Evolutionary conservation across 2,113 vertebrate species (phyloP).

Genomic region (Ailurus styani): DNA sequence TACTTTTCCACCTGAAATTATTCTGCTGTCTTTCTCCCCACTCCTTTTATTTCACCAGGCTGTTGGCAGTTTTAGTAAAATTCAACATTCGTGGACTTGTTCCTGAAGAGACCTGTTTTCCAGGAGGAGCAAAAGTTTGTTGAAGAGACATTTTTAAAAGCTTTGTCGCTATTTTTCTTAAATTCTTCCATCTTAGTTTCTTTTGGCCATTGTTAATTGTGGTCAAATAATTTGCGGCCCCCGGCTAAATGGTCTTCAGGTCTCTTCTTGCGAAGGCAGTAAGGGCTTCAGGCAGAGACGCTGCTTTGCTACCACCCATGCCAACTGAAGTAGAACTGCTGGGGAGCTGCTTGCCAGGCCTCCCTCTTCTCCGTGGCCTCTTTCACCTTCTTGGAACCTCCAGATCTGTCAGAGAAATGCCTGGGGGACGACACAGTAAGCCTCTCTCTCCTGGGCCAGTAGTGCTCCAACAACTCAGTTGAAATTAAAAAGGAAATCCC

Average conservation of each 20-base stretch:
- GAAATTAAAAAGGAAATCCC: background rate
- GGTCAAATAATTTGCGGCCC: background rate
- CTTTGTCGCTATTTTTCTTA: background rate
- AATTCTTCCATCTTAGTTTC: background rate
- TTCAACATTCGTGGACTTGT: background rate
- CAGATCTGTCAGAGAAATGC: no score
- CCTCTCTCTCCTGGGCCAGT: background rate
- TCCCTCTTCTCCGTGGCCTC: background rate
- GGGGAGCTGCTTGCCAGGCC: background rate
- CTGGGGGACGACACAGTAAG: fast-evolving
- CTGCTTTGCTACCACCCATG: background rate
- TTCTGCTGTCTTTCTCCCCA: background rate
- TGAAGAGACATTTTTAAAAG: background rate
- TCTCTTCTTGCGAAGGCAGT: background rate
- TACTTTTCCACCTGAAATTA: background rate
- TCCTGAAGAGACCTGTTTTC: background rate
- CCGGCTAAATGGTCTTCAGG: no score
- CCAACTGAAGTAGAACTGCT: background rate
- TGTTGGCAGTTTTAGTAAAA: background rate
- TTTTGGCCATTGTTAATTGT: background rate
- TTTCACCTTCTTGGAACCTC: background rate
- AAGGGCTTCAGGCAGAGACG: background rate
- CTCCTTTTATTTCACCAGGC: background rate
- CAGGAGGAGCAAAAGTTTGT: background rate
- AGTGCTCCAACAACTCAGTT: background rate